A percentile compares a stretch with the other conserved stretches of the same genome.
Conservation (phyloP, 2,113 vertebrate species). For the Mohoua ochrocephala region DNA sequence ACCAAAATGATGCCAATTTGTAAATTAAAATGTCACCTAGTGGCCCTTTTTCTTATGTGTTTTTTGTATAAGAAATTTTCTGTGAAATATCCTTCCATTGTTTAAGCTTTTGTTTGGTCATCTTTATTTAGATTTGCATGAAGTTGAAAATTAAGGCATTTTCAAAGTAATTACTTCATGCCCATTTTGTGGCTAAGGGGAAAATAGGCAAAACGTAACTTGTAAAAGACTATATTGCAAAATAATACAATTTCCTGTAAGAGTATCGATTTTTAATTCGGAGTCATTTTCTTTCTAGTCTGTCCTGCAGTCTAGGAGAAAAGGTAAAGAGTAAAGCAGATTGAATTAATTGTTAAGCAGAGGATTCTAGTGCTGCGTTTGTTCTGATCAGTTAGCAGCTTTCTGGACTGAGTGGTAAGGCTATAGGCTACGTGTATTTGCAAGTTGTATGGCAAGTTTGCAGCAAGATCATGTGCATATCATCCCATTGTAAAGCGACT, state of each 20-base stretch:
- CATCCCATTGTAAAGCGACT: constrained; percentile 96
- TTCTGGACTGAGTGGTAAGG: constrained; percentile 75
- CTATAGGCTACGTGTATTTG: constrained; percentile 77
- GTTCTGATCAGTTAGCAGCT: constrained; percentile 73
- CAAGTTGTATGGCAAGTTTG: constrained; percentile 78
- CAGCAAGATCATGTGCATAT: constrained; percentile 91
- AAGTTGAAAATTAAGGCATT: constrained; percentile 84
- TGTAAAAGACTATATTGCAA: constrained; percentile 78
- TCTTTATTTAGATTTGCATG: constrained; percentile 86
- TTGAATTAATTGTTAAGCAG: constrained; percentile 73
- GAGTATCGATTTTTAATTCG: constrained; percentile 72
- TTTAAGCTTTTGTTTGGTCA: constrained; percentile 84
- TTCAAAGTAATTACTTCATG: constrained; percentile 80
- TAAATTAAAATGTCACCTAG: constrained; percentile 94
- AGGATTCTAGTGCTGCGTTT: constrained; percentile 78
- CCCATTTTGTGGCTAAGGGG: constrained; percentile 80
- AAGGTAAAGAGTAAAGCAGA: constrained; percentile 74
- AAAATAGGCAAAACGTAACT: constrained; percentile 74
- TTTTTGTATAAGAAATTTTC: constrained; percentile 93
- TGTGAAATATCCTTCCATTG: constrained; percentile 90
- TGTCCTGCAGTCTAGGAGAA: constrained; percentile 78
- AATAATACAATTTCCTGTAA: constrained; percentile 77
- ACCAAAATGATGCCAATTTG: constrained; percentile 97
- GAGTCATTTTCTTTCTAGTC: constrained; percentile 78
- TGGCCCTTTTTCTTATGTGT: constrained; percentile 94